Conservation (phyloP, 2,113 vertebrate genomes). For the Elachura formosa region DNA sequence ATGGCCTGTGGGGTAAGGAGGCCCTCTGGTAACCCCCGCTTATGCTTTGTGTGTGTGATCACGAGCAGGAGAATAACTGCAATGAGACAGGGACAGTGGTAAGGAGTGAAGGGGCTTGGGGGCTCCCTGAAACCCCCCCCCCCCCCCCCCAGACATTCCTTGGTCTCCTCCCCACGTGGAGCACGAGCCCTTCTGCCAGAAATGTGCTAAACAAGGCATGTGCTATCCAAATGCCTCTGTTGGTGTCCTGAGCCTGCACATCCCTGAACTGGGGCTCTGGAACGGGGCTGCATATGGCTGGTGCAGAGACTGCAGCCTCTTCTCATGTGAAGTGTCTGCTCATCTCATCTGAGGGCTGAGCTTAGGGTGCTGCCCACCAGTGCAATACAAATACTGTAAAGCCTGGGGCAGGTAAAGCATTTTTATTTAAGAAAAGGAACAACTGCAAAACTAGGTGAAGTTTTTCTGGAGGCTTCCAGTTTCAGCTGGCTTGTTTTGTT, state of each 20-base stretch:
- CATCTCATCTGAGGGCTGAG: neutral
- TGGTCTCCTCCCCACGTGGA: fast-evolving
- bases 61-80: neutral
- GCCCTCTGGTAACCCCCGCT: neutral
- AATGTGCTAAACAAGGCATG: neutral
- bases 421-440: neutral
- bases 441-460: neutral
- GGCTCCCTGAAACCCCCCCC: neutral
- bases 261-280: neutral
- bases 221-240: neutral
- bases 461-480: neutral
- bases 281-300: fast-evolving
- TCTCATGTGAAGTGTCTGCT: fast-evolving
- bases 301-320: neutral
- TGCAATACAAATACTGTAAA: too few species aligned
- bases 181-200: fast-evolving
- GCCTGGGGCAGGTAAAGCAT: neutral
- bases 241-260: neutral
- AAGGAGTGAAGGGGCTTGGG: neutral
- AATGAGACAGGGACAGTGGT: neutral
- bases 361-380: neutral
- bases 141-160: neutral
- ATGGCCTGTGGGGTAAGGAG: neutral
- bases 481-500: neutral
- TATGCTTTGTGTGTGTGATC: neutral